Conservation (phyloP, 30 jellyfish, hydroid and myxozoan genomes). For the Kudoa iwatai region DNA sequence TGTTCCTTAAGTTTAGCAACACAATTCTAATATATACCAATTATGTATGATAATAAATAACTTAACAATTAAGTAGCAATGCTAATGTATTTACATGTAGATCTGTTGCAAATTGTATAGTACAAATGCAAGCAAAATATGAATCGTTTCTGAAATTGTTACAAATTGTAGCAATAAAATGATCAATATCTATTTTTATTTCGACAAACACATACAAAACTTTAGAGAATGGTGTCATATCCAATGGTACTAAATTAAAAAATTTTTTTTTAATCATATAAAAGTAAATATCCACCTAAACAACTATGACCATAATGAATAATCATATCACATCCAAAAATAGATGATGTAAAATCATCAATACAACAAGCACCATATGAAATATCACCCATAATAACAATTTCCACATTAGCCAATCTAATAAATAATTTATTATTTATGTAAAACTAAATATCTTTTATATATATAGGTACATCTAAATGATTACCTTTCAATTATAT, state of each 20-base stretch:
- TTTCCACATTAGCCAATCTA: constrained; percentile 52
- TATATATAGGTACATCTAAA: background rate
- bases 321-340: constrained; percentile 58
- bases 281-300: constrained; percentile 18
- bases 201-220: constrained; percentile 81
- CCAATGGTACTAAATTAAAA: constrained; percentile 28
- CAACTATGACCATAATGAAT: constrained; percentile 96
- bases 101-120: constrained; percentile 60
- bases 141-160: constrained; percentile 10
- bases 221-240: constrained; percentile 38
- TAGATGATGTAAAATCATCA: constrained; percentile 78
- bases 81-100: constrained; percentile 15
- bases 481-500: constrained; percentile 39
- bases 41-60: too few species aligned
- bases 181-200: constrained; percentile 35
- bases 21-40: constrained; percentile 3
- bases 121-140: constrained; percentile 29
- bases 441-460: background rate
- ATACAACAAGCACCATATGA: constrained; percentile 98
- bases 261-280: too few species aligned
- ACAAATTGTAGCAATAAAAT: constrained; percentile 30
- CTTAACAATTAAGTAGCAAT: background rate
- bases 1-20: constrained; percentile 11
- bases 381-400: constrained; percentile 71
- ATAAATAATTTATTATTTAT: background rate